Evolutionary conservation across 1,140 invertebrate species (phyloP).

Genomic region (Stegodyphus mimosarum): DNA sequence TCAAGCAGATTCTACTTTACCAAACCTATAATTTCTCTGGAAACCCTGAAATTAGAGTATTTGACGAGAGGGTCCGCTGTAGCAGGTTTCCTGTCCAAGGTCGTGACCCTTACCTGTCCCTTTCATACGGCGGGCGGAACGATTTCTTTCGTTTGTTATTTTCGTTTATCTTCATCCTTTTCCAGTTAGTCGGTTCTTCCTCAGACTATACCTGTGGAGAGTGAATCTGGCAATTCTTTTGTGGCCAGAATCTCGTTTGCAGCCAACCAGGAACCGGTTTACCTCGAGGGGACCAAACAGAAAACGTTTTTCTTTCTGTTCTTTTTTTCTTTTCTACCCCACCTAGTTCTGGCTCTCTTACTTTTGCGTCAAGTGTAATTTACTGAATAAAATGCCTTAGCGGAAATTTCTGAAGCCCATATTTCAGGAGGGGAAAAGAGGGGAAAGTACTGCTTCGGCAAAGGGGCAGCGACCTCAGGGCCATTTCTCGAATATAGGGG

Average conservation of each 20-base stretch:
- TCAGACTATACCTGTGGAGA: background rate
- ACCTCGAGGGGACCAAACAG: background rate
- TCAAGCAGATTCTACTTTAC: slow-evolving; percentile 23
- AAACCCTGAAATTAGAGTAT: slow-evolving; percentile 50
- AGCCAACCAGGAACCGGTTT: background rate
- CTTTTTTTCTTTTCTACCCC: background rate
- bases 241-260: background rate
- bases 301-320: background rate
- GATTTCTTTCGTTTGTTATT: background rate
- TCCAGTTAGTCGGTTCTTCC: background rate
- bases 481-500: too few relatives aligned
- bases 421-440: too few relatives aligned
- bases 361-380: too few relatives aligned
- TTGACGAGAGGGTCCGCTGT: slow-evolving; percentile 21
- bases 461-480: too few relatives aligned
- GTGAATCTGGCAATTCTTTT: background rate
- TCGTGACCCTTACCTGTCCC: slow-evolving; percentile 20
- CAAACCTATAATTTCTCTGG: slow-evolving; percentile 34
- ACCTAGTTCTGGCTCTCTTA: background rate
- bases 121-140: slow-evolving; percentile 8
- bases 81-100: slow-evolving; percentile 46
- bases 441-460: too few relatives aligned
- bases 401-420: too few relatives aligned
- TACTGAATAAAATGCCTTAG: too few relatives aligned
- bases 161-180: background rate